Evolutionary conservation across 2,888 invertebrate genomes (phyloP).

Genomic region (Rhorus exstirpatorius): DNA sequence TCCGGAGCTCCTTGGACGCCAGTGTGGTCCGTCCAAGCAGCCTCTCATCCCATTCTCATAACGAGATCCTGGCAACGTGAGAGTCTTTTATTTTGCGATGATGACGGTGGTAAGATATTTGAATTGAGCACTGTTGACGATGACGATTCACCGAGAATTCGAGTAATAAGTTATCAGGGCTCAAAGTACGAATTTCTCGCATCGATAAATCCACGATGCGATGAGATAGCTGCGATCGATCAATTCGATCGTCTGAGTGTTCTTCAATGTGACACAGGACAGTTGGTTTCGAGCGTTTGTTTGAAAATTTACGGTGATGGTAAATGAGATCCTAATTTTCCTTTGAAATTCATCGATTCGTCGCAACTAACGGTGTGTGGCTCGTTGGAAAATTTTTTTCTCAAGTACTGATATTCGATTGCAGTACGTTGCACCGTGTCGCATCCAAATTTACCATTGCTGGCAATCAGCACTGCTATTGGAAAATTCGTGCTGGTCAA

Average conservation of each 20-base stretch:
- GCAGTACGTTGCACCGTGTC: constrained; percentile 70
- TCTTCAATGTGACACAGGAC: constrained; percentile 74
- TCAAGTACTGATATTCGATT: constrained; percentile 33
- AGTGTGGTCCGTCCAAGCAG: constrained; percentile 74
- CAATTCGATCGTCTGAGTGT: constrained; percentile 71
- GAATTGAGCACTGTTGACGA: constrained; percentile 70
- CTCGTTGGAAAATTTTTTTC: neutral
- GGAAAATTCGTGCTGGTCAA: constrained; percentile 77
- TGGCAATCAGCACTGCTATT: constrained; percentile 70
- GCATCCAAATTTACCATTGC: constrained; percentile 73
- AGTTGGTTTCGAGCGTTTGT: constrained; percentile 53
- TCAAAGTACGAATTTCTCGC: constrained; percentile 65
- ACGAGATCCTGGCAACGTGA: constrained; percentile 71
- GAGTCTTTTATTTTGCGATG: constrained; percentile 73
- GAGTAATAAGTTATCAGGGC: constrained; percentile 68
- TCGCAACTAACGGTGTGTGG: neutral
- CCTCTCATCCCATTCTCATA: constrained; percentile 71
- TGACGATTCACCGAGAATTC: constrained; percentile 70
- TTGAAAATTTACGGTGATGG: constrained; percentile 77
- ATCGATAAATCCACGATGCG: constrained; percentile 61
- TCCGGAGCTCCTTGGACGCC: constrained; percentile 71
- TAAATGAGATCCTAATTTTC: constrained; percentile 51
- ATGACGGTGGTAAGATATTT: constrained; percentile 74
- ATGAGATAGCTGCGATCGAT: constrained; percentile 69
- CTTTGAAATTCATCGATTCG: neutral